phyloP scores from a whole-genome alignment of 2,113 vertebrate species.

The Peromyscus polionotus region DNA sequence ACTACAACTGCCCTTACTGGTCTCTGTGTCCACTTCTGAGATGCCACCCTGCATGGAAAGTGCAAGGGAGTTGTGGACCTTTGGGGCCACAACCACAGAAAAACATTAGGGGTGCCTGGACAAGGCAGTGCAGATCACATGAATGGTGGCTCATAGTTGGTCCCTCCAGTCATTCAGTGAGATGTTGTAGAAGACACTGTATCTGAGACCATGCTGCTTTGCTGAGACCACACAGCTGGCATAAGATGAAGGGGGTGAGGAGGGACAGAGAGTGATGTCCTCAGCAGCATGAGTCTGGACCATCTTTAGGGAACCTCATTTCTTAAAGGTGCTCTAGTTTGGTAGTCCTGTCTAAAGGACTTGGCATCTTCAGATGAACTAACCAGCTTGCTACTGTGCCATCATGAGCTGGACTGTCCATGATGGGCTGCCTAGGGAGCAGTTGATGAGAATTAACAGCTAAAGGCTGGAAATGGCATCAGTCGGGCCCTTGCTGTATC shows the following conservation, averaged over 20 bases:
- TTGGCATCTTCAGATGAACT: background rate
- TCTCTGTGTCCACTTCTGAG: accelerated
- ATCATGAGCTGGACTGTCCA: accelerated
- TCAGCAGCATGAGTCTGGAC: accelerated
- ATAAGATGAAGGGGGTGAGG: background rate
- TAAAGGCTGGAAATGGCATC: background rate
- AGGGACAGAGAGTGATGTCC: too few species aligned
- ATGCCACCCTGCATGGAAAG: accelerated
- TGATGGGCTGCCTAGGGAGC: background rate
- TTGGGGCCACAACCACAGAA: too few species aligned
- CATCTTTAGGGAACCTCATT: background rate
- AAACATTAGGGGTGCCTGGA: background rate
- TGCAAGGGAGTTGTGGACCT: background rate
- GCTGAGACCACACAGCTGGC: too few species aligned
- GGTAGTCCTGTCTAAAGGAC: background rate
- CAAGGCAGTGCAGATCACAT: accelerated
- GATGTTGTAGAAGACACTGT: background rate
- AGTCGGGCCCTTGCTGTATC: background rate
- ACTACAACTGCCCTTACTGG: accelerated
- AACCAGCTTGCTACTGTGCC: background rate
- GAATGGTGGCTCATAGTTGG: background rate
- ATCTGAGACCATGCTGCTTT: background rate
- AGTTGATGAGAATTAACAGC: background rate
- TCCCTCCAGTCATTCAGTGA: background rate
- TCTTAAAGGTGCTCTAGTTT: background rate